phyloP scores from a whole-genome alignment of 2,888 invertebrate genomes.

The Tigriopus californicus region DNA sequence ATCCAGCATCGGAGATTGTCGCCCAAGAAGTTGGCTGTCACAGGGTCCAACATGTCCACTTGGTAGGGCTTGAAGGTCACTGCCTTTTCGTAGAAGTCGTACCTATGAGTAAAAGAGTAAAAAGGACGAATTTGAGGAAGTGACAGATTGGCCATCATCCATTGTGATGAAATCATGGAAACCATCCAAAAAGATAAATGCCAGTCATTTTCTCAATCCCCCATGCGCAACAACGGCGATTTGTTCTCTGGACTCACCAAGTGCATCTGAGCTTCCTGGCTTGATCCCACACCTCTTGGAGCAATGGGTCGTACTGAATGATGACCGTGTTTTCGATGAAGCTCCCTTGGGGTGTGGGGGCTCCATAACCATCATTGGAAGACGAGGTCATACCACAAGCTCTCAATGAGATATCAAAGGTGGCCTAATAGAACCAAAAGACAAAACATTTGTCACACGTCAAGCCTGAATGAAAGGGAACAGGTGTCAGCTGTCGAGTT shows the following conservation, averaged over 20 bases:
- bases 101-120: slow-evolving; percentile 39
- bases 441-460: not conserved
- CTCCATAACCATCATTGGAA: not conserved
- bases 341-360: slow-evolving; percentile 37
- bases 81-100: slow-evolving; percentile 83
- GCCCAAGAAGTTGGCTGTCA: slow-evolving; percentile 81
- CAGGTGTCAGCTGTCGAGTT: too few species aligned
- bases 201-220: too few species aligned
- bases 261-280: slow-evolving; percentile 76
- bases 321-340: slow-evolving; percentile 87
- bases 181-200: too few species aligned
- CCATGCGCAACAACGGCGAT: not conserved
- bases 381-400: slow-evolving; percentile 4
- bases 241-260: slow-evolving; percentile 35
- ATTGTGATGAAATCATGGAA: not conserved
- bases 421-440: slow-evolving; percentile 33
- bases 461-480: too few species aligned
- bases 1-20: slow-evolving; percentile 93
- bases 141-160: not conserved
- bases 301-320: slow-evolving; percentile 77
- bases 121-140: too few species aligned
- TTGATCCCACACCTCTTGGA: slow-evolving; percentile 90
- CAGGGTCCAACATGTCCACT: slow-evolving; percentile 82
- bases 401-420: slow-evolving; percentile 56
- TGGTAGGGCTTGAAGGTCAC: slow-evolving; percentile 86